These are phyloP conservation scores for Periophthalmus modestus DNA, from an alignment of 2,113 vertebrate species.

Conservation along the genomic window DNA sequence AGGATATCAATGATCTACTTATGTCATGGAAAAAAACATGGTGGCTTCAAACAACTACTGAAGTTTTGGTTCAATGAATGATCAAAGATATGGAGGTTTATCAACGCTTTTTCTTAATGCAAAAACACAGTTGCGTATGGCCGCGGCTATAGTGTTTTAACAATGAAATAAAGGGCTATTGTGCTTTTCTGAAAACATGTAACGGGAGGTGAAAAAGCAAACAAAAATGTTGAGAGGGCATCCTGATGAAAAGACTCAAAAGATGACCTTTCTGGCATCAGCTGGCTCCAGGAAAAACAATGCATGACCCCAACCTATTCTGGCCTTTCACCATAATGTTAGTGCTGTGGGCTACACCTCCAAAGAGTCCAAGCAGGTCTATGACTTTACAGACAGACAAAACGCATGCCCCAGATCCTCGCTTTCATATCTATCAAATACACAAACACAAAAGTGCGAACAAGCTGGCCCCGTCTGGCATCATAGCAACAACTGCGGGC, in stretches of 20 bases:
- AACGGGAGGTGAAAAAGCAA: constrained; percentile 55
- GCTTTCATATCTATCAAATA: constrained; percentile 51
- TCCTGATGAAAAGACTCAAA: constrained; percentile 71
- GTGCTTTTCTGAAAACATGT: constrained; percentile 61
- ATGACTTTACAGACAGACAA: constrained; percentile 65
- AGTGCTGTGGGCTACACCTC: constrained; percentile 69
- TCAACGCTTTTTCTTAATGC: constrained; percentile 60
- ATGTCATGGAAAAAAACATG: constrained; percentile 67
- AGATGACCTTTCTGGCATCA: constrained; percentile 73
- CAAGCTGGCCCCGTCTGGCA: constrained; percentile 64
- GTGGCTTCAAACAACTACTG: constrained; percentile 66
- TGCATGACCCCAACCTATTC: constrained; percentile 64
- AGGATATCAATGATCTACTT: constrained; percentile 71
- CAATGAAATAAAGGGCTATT: constrained; percentile 67
- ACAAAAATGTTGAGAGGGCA: constrained; percentile 61
- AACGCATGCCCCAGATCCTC: constrained; percentile 54
- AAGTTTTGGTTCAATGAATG: constrained; percentile 62
- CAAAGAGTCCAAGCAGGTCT: constrained; percentile 65
- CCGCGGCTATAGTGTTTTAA: constrained; percentile 42
- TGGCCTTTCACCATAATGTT: constrained; percentile 63
- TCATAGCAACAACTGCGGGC: constrained; percentile 71
- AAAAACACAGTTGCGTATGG: constrained; percentile 51
- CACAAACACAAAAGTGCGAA: constrained; percentile 49
- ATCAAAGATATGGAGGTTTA: constrained; percentile 67
- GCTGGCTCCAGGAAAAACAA: constrained; percentile 70